A percentile compares a stretch with the other conserved stretches of the same genome.
Evolutionary conservation across 2,888 invertebrate genomes (phyloP).

Genomic region (Chymomyza procnemis): DNA sequence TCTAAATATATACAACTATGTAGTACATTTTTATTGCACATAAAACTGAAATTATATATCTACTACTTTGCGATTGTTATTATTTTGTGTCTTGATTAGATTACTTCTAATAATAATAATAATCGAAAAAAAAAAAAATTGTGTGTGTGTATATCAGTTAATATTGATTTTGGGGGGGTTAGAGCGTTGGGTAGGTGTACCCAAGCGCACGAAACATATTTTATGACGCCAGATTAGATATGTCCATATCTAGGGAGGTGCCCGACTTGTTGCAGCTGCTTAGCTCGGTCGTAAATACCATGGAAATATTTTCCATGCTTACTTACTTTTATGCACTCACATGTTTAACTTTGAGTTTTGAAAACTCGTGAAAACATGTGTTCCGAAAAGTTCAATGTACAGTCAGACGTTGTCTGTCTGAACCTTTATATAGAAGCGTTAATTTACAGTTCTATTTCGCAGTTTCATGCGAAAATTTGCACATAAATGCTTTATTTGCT

Average conservation of each 20-base stretch:
- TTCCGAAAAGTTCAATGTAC: slow-evolving; percentile 59
- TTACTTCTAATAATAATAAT: not conserved
- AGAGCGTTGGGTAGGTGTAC: too few species aligned
- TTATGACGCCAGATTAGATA: not conserved
- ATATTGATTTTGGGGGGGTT: too few species aligned
- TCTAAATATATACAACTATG: not conserved
- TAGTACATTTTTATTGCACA: not conserved
- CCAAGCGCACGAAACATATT: not conserved
- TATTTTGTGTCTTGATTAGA: not conserved
- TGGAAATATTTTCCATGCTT: not conserved
- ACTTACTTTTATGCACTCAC: not conserved
- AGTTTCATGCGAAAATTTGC: slow-evolving; percentile 56
- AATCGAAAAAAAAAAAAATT: too few species aligned
- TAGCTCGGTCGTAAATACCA: not conserved
- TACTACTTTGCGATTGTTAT: not conserved
- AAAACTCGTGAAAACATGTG: not conserved
- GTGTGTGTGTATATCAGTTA: too few species aligned
- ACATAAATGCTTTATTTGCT: slow-evolving; percentile 29
- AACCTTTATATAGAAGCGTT: not conserved
- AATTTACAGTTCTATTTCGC: slow-evolving; percentile 36
- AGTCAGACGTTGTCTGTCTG: slow-evolving; percentile 24
- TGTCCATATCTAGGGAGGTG: not conserved
- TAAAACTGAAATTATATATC: not conserved
- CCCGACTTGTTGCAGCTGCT: too few species aligned
- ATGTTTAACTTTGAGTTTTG: not conserved